Evolutionary conservation across 2,888 invertebrate species (phyloP).

Genomic region (Erynnis tages): DNA sequence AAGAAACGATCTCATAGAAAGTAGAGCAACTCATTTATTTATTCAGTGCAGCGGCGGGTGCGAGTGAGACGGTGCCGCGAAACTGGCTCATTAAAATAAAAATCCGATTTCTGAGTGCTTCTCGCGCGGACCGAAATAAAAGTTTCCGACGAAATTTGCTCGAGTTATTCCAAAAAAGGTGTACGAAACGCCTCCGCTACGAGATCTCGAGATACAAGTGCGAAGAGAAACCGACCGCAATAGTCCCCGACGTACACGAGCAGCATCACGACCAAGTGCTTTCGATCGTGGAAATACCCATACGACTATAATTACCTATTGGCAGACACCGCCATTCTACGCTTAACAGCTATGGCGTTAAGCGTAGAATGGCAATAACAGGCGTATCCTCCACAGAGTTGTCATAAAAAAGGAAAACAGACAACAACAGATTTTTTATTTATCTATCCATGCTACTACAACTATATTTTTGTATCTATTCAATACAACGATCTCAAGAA

Average conservation of each 20-base stretch:
- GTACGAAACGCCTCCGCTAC: slow-evolving; percentile 67
- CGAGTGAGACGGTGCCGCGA: slow-evolving; percentile 66
- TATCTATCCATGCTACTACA: no score
- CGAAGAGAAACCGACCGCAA: slow-evolving; percentile 75
- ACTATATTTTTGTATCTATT: no score
- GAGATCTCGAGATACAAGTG: slow-evolving; percentile 69
- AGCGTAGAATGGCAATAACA: no score
- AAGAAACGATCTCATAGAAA: slow-evolving; percentile 80
- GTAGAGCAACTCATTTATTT: slow-evolving; percentile 80
- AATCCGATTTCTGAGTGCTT: slow-evolving; percentile 76
- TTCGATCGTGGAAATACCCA: slow-evolving; percentile 43
- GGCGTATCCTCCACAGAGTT: no score
- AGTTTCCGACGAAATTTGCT: slow-evolving; percentile 77
- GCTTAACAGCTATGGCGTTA: neutral
- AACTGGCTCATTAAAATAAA: slow-evolving; percentile 81
- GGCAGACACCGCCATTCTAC: neutral
- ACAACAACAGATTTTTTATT: no score
- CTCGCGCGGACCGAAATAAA: slow-evolving; percentile 73
- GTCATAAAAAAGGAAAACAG: no score
- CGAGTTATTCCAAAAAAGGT: slow-evolving; percentile 80
- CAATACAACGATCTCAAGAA: no score
- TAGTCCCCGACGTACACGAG: slow-evolving; percentile 49
- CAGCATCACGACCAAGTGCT: slow-evolving; percentile 46
- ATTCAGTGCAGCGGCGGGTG: slow-evolving; percentile 74
- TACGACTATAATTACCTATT: slow-evolving; percentile 36